Evolutionary conservation across 2,797 vertebrate species (phyloP).

Genomic region (Potorous gilbertii): DNA sequence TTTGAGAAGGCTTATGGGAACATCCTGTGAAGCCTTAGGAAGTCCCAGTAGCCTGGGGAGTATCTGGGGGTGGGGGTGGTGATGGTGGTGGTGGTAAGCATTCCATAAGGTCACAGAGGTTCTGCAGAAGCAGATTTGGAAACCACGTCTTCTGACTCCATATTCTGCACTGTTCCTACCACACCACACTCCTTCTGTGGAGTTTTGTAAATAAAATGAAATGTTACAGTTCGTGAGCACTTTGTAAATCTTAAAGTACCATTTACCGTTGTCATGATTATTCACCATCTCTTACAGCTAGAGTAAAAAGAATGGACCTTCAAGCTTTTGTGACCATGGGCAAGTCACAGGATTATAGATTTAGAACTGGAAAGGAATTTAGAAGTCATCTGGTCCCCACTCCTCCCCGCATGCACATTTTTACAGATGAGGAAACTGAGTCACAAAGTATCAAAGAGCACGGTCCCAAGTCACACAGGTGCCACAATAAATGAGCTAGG

Average conservation of each 20-base stretch:
- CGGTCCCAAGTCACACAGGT: not conserved
- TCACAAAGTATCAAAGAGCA: not conserved
- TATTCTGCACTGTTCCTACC: not conserved
- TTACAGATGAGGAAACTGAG: not conserved
- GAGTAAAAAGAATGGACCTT: not conserved
- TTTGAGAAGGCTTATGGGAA: not conserved
- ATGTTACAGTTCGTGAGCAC: not conserved
- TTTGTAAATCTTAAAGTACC: not conserved
- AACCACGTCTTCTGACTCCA: not conserved
- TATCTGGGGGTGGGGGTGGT: too few species aligned
- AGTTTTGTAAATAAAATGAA: not conserved
- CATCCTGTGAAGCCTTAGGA: slow-evolving; percentile 31
- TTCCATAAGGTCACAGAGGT: not conserved
- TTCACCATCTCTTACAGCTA: not conserved
- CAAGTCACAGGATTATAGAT: not conserved
- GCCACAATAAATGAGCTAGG: not conserved
- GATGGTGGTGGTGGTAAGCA: not conserved
- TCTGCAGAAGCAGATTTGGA: not conserved
- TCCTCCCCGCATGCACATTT: not conserved
- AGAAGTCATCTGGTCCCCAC: not conserved
- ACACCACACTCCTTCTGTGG: not conserved
- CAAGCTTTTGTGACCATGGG: not conserved
- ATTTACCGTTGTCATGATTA: not conserved
- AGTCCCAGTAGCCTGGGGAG: not conserved
- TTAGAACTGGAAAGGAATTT: not conserved